phyloP scores from a whole-genome alignment of 2,888 invertebrate genomes.

The Meganola albula region DNA sequence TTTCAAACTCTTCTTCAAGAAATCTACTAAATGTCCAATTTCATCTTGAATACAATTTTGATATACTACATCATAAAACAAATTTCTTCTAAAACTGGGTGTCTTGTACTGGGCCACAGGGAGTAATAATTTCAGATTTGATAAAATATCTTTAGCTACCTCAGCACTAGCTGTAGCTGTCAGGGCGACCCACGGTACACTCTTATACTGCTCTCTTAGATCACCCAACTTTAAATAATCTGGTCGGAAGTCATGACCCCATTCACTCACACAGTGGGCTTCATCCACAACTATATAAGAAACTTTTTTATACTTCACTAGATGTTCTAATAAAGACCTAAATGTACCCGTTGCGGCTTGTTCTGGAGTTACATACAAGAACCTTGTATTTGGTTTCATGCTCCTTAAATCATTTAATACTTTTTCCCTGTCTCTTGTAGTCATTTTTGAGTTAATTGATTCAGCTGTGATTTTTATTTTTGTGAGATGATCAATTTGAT shows the following conservation, averaged over 20 bases:
- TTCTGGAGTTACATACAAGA: slow-evolving; percentile 98
- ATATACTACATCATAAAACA: slow-evolving; percentile 96
- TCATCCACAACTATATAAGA: slow-evolving; percentile 97
- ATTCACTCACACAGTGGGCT: slow-evolving; percentile 98
- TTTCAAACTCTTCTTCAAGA: slow-evolving; percentile 82
- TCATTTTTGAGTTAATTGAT: slow-evolving; percentile 95
- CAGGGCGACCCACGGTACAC: slow-evolving; percentile 91
- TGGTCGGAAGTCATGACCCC: slow-evolving; percentile 99
- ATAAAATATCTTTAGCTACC: slow-evolving; percentile 89
- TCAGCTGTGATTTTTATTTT: slow-evolving; percentile 88
- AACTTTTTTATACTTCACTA: slow-evolving; percentile 86
- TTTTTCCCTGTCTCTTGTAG: slow-evolving; percentile 83
- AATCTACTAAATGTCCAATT: slow-evolving; percentile 86
- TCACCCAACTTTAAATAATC: slow-evolving; percentile 93
- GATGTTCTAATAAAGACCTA: slow-evolving; percentile 81
- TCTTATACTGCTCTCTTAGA: slow-evolving; percentile 74
- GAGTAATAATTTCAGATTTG: slow-evolving; percentile 82
- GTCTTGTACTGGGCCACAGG: slow-evolving; percentile 87
- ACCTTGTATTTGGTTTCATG: slow-evolving; percentile 84
- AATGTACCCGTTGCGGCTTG: slow-evolving; percentile 90
- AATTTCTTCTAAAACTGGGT: slow-evolving; percentile 93
- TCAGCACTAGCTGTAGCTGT: slow-evolving; percentile 94
- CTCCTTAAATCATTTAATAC: slow-evolving; percentile 87
- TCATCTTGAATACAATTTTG: slow-evolving; percentile 91
- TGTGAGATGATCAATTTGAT: slow-evolving; percentile 93